Conservation (phyloP, 2,113 vertebrate species). For the Tenebrosternarchus preto region DNA sequence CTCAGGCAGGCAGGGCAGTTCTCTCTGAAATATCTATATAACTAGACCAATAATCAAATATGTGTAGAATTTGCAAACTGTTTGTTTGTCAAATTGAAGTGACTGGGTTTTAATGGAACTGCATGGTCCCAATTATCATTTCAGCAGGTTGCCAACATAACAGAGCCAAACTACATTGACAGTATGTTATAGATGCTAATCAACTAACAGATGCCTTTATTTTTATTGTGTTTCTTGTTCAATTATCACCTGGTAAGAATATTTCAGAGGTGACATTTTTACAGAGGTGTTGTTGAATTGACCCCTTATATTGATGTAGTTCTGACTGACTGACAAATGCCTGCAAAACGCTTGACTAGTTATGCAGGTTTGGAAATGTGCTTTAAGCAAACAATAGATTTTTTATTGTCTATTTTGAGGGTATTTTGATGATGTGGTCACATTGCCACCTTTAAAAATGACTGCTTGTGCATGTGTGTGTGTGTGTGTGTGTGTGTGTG, state of each 20-base stretch:
- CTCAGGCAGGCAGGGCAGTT: constrained; percentile 7
- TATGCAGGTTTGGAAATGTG: constrained; percentile 21
- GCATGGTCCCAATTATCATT: constrained; percentile 22
- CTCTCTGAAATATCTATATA: constrained; percentile 22
- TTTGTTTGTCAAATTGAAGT: constrained; percentile 17
- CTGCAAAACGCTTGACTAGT: constrained; percentile 24
- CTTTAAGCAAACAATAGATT: constrained; percentile 4
- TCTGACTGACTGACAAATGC: constrained; percentile 12
- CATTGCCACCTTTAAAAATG: constrained; percentile 34
- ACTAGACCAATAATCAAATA: constrained; percentile 4
- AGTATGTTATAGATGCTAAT: constrained; percentile 34
- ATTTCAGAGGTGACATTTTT: constrained; percentile 31
- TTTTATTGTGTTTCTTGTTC: not conserved
- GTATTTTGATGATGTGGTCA: constrained; percentile 47
- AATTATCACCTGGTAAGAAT: not conserved
- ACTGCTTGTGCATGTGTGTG: constrained; percentile 3
- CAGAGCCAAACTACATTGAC: constrained; percentile 26
- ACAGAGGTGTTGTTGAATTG: not conserved
- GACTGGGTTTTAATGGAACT: constrained; percentile 15
- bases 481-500: constrained; percentile 38
- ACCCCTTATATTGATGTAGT: constrained; percentile 13
- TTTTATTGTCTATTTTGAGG: constrained; percentile 21
- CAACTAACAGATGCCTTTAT: constrained; percentile 33
- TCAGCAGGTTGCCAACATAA: constrained; percentile 23
- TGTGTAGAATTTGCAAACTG: constrained; percentile 21